Evolutionary conservation across 2,888 invertebrate species (phyloP).

Genomic region (Fragum sueziense): DNA sequence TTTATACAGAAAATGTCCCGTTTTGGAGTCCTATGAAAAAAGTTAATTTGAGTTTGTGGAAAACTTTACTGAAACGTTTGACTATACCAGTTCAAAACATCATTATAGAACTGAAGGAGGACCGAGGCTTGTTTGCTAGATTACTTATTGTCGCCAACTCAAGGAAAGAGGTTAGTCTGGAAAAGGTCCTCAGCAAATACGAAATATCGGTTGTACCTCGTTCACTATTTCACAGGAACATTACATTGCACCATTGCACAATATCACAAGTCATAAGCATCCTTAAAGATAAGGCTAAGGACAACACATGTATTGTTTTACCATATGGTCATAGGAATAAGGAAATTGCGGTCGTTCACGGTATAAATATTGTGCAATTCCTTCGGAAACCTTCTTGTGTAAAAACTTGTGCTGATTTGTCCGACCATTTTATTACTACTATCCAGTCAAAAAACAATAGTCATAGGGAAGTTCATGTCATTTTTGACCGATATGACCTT

Average conservation of each 20-base stretch:
- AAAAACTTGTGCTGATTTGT: background rate
- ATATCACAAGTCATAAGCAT: background rate
- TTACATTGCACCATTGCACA: background rate
- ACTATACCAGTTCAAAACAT: too few species aligned
- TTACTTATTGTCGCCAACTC: background rate
- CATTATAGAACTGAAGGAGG: background rate
- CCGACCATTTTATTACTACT: background rate
- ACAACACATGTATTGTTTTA: background rate
- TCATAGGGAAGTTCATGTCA: background rate
- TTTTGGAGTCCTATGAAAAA: background rate
- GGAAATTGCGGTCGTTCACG: background rate
- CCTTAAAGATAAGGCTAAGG: background rate
- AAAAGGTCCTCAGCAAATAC: background rate
- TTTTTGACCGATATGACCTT: background rate
- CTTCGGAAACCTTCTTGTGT: background rate
- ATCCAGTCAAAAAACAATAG: too few species aligned
- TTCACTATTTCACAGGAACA: background rate
- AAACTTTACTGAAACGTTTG: background rate
- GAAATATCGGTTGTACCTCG: background rate
- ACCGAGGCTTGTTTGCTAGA: background rate
- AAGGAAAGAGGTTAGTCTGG: background rate
- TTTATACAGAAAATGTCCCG: background rate
- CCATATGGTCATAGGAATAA: background rate
- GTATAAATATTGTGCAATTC: too few species aligned
- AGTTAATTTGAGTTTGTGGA: background rate